Evolutionary conservation across 2,113 vertebrate species (phyloP).

Genomic region (Pedionomus torquatus): DNA sequence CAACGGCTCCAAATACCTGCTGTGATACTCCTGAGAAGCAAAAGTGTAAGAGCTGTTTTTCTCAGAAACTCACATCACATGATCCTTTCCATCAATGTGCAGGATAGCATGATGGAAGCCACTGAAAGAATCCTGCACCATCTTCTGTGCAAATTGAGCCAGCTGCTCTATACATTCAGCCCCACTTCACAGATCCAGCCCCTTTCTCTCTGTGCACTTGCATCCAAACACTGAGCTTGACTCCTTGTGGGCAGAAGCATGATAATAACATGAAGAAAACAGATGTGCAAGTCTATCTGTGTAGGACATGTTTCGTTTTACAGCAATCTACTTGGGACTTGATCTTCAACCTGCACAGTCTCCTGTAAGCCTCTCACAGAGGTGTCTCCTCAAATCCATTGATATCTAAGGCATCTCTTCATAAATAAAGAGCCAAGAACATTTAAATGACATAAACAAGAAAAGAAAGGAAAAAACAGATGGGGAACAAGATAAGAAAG

Average conservation of each 20-base stretch:
- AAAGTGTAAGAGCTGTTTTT: background rate
- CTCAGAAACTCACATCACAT: background rate
- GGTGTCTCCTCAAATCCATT: background rate
- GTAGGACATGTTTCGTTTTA: background rate
- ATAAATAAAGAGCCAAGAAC: background rate
- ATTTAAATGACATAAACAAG: background rate
- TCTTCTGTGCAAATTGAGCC: background rate
- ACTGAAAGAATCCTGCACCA: background rate
- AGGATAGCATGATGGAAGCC: background rate
- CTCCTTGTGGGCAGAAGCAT: background rate
- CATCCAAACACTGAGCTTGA: background rate
- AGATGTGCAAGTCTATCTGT: accelerated
- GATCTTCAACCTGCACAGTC: background rate
- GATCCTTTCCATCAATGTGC: background rate
- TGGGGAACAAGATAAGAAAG: background rate
- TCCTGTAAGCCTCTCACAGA: background rate
- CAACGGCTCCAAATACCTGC: background rate
- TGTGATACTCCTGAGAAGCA: background rate
- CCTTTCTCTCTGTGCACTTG: too few relatives aligned
- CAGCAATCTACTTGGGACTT: background rate
- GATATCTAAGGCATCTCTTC: background rate
- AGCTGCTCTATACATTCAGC: background rate
- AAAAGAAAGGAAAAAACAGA: background rate
- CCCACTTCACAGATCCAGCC: background rate
- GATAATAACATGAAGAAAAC: accelerated